Conservation (phyloP, 2,888 invertebrate species). For the Volucella inflata region DNA sequence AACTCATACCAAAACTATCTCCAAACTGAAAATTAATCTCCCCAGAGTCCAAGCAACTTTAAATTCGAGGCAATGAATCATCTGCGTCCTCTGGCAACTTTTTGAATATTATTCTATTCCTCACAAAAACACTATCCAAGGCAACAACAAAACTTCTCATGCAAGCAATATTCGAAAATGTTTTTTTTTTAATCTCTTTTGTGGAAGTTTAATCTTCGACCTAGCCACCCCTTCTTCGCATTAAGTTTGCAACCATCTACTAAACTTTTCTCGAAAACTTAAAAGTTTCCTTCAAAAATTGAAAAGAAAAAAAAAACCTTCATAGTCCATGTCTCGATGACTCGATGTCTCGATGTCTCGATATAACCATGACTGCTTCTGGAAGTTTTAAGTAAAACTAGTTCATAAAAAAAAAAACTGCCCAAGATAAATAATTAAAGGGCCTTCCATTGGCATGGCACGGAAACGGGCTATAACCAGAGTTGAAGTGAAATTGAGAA, state of each 20-base stretch:
- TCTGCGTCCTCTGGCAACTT: constrained; percentile 40
- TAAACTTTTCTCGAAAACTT: constrained; percentile 25
- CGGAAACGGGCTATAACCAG: constrained; percentile 9
- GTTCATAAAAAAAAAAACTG: constrained; percentile 18
- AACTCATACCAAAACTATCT: too few species aligned
- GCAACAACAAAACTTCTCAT: constrained; percentile 26
- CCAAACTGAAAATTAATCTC: background rate
- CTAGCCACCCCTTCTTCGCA: background rate
- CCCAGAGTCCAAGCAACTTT: background rate
- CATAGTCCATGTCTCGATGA: background rate
- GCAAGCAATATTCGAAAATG: constrained; percentile 54
- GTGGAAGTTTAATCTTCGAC: constrained; percentile 35
- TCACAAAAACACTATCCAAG: background rate
- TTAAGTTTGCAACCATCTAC: constrained; percentile 8
- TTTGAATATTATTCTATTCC: constrained; percentile 54
- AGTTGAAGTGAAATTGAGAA: constrained; percentile 53
- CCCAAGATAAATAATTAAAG: constrained; percentile 51
- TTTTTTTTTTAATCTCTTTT: constrained; percentile 34
- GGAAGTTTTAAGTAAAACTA: constrained; percentile 20
- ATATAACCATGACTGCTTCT: background rate
- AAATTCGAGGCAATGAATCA: constrained; percentile 47
- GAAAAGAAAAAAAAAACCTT: background rate
- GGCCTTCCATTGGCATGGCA: constrained; percentile 7
- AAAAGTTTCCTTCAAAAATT: constrained; percentile 21
- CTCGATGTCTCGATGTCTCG: too few species aligned